Base-by-base conservation (phyloP, 2,113 vertebrate species). In the Scolopax mira region DNA sequence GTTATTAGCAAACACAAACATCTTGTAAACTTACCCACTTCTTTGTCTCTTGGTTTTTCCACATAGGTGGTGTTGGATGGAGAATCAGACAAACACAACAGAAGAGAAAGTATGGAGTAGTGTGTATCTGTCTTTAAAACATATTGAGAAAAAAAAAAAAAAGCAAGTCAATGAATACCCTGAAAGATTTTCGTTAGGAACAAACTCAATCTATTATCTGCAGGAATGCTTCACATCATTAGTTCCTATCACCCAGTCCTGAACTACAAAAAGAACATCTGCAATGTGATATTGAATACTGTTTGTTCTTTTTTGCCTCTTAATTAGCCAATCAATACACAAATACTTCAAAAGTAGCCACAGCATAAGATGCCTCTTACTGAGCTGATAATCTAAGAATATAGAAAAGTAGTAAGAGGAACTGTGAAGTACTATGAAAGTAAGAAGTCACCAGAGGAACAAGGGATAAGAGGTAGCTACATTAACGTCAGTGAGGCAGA, bases 1-100 rank as follows among this genome's bases (percentile, higher is more conserved):
- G 69, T 61, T 37, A 73, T 66, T 58, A 90, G 84, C 46, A 82
- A 85, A 85, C 44, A 85, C 17, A 81, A 94, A 71, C 18, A 70
- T 81, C 69, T 80, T 49, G 42, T 62, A 81, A 97, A 98, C 35
- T 95, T 98, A 98, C 98, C 98, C 60, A 96, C 94, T 98, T 98
- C 97, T 96, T 98, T 98, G 18, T 95, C 58, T 95, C 99, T 98
- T 95, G 98, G 98, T 88, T 98, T 99, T 97, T 99, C 99, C 66
- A 98, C 98, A 91, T 99, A 99, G 90, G 95, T 97, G 58, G 98
- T 98, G 94, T 99, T 99, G 79, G 98, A 99, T 62, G 99, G 99
- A 37, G 99, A 99, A 82, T 98, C 98, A n/a, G 99, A 99, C 41
- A 99, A 97, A 90, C 98, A 97, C 23, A 99, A 98, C 64, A 99